Conservation (phyloP, 2,113 vertebrate genomes). For the Platysternon megacephalum region DNA sequence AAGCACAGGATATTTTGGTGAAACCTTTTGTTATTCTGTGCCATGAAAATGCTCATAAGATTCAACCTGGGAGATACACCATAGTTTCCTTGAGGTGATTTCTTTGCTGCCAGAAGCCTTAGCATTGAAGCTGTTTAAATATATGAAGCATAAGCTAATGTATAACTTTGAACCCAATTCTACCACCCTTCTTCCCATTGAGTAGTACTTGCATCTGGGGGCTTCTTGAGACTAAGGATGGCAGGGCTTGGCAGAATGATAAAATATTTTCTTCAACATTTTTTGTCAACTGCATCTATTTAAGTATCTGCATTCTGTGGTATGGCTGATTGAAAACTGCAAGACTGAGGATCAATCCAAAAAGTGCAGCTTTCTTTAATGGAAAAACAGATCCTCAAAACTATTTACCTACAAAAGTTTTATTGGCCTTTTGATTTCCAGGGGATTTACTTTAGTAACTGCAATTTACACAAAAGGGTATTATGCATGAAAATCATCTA, state of each 20-base stretch:
- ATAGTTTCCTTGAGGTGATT: neutral
- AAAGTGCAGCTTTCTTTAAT: neutral
- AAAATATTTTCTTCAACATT: neutral
- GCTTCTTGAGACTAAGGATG: neutral
- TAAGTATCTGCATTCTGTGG: neutral
- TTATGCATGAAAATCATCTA: neutral
- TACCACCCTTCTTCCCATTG: neutral
- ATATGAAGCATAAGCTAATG: neutral
- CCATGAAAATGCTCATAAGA: neutral
- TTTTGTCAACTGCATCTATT: neutral
- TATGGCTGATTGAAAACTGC: neutral
- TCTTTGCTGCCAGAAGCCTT: neutral
- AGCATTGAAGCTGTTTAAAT: neutral
- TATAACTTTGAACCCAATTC: neutral
- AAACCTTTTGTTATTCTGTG: neutral
- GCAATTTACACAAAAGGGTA: neutral
- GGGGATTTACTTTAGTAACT: neutral
- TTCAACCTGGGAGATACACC: neutral
- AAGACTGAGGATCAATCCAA: neutral
- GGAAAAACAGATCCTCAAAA: neutral
- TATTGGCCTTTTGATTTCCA: neutral
- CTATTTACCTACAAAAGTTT: neutral
- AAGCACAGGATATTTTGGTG: conserved; percentile 35
- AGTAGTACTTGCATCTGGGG: neutral
- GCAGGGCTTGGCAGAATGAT: neutral